phyloP scores from a whole-genome alignment of 2,797 vertebrate species.

The Malacoraja senta region DNA sequence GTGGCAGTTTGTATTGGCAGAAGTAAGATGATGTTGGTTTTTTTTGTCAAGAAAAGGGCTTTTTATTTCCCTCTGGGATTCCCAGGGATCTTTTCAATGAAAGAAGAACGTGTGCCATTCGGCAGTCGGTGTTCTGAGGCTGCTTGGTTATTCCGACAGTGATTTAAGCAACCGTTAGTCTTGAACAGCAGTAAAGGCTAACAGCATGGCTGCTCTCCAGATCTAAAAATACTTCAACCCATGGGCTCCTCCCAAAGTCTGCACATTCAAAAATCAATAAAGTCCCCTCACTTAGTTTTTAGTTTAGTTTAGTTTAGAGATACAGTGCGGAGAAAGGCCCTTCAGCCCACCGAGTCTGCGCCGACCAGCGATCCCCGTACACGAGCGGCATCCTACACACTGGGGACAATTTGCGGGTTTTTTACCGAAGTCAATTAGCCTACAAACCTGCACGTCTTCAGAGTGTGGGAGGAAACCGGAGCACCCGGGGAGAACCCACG shows the following conservation, averaged over 20 bases:
- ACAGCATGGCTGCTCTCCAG: slow-evolving; percentile 47
- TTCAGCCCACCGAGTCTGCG: too few species aligned
- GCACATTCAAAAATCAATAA: slow-evolving; percentile 49
- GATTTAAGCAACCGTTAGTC: slow-evolving; percentile 51
- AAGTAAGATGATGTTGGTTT: background rate
- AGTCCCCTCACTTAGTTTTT: slow-evolving; percentile 45
- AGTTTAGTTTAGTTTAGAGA: too few species aligned
- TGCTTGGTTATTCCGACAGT: slow-evolving; percentile 46
- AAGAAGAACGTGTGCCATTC: slow-evolving; percentile 40
- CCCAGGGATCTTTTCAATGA: slow-evolving; percentile 37
- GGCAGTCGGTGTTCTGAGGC: slow-evolving; percentile 41
- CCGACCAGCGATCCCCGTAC: too few species aligned
- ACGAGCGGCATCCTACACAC: too few species aligned
- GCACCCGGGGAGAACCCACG: too few species aligned
- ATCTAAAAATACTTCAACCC: slow-evolving; percentile 43
- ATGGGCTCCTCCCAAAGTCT: slow-evolving; percentile 40
- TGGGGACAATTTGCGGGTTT: too few species aligned
- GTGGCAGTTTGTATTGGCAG: background rate
- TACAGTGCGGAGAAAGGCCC: too few species aligned
- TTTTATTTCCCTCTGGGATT: background rate
- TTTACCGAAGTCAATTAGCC: too few species aligned
- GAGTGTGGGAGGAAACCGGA: too few species aligned
- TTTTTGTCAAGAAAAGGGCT: background rate
- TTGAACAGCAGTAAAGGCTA: slow-evolving; percentile 47
- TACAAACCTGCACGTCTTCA: too few species aligned